A percentile compares a stretch with the other conserved stretches of the same genome.
Conservation (phyloP, 2,113 vertebrate species). For the Nestor notabilis region DNA sequence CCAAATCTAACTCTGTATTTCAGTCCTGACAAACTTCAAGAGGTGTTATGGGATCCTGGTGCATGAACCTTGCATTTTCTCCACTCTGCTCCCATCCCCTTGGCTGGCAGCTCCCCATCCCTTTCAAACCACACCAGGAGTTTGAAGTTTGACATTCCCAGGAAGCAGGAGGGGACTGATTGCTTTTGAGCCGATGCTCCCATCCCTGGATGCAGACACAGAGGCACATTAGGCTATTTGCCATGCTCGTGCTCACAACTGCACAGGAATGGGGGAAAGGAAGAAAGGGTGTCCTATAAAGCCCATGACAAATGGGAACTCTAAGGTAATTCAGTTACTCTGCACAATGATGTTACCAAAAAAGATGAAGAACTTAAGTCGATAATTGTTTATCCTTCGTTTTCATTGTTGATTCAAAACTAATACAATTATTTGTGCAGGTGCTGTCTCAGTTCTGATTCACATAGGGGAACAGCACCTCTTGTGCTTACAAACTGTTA, state of each 20-base stretch:
- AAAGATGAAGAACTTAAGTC: constrained; percentile 37
- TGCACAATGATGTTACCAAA: background rate
- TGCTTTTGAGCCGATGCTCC: background rate
- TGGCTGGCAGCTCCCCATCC: background rate
- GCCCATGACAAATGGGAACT: background rate
- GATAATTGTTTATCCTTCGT: constrained; percentile 45
- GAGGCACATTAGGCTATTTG: background rate
- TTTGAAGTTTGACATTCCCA: background rate
- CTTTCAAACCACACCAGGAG: background rate
- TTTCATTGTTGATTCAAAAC: constrained; percentile 40
- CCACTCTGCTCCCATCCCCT: background rate
- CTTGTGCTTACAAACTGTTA: background rate
- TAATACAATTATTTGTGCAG: constrained; percentile 47
- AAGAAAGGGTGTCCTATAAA: constrained; percentile 16
- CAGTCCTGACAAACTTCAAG: background rate
- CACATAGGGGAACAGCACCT: background rate
- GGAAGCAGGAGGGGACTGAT: background rate
- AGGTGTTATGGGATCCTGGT: background rate
- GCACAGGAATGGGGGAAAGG: background rate
- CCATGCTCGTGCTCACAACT: fast-evolving
- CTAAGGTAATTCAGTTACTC: background rate
- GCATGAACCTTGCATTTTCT: background rate
- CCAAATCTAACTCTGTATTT: background rate
- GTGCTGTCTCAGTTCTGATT: constrained; percentile 52
- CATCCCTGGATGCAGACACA: background rate